Percentiles rank a stretch among this genome's conserved stretches.
Conservation (phyloP, 2,797 vertebrate genomes). For the Falco berigora region DNA sequence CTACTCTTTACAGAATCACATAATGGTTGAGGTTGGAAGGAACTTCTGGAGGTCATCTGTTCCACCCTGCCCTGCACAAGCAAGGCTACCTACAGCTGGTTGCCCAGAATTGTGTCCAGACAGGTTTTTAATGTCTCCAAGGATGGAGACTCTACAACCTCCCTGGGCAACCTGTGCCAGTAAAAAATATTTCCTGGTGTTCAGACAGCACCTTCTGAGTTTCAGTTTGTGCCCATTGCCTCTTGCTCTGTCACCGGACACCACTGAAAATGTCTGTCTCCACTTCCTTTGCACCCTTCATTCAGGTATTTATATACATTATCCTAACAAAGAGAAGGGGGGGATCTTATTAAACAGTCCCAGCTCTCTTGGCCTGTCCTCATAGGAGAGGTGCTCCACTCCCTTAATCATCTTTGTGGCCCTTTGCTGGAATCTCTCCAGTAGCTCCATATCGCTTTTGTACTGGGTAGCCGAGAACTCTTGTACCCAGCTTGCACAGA, state of each 20-base stretch:
- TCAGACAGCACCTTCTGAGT: too few species aligned
- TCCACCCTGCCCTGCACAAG: neutral
- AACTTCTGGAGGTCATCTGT: neutral
- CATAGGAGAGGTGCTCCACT: neutral
- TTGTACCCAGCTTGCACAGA: neutral
- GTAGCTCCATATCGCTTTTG: neutral
- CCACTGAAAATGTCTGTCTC: too few species aligned
- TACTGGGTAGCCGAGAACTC: neutral
- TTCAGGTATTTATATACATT: neutral
- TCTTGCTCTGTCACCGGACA: too few species aligned
- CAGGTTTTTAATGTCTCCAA: neutral
- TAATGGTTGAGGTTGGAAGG: neutral
- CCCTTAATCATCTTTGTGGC: neutral
- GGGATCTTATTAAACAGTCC: neutral
- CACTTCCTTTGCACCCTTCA: too few species aligned
- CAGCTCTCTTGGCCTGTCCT: neutral
- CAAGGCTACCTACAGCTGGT: neutral
- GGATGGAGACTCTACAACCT: neutral
- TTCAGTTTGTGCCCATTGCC: too few species aligned
- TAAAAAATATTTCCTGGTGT: too few species aligned
- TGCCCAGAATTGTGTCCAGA: neutral
- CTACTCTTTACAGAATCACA: neutral
- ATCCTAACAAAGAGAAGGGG: too few species aligned
- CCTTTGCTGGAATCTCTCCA: neutral
- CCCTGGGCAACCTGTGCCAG: too few species aligned